These are phyloP conservation scores for Pogonocichla stellata DNA, from an alignment of 2,113 vertebrate species.

Conservation along the genomic window DNA sequence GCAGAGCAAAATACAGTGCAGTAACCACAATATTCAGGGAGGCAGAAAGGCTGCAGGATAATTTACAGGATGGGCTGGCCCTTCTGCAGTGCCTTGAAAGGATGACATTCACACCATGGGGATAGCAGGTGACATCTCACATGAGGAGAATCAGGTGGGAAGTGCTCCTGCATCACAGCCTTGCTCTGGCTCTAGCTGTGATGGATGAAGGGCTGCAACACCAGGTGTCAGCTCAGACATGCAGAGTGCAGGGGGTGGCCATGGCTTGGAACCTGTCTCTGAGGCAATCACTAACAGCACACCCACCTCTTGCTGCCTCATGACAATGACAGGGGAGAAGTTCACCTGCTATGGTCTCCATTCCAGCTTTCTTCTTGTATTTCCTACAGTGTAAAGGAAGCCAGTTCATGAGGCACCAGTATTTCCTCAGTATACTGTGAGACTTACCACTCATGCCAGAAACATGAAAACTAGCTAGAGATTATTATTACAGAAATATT, in stretches of 20 bases:
- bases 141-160: neutral
- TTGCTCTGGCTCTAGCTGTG: neutral
- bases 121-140: neutral
- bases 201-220: neutral
- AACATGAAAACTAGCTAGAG: neutral
- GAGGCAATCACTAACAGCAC: neutral
- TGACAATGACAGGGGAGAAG: neutral
- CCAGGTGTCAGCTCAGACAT: neutral
- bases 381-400: neutral
- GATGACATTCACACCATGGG: neutral
- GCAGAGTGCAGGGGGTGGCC: accelerated
- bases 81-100: neutral
- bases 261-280: neutral
- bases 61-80: neutral
- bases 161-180: neutral
- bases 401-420: neutral
- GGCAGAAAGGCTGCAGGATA: neutral
- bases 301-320: neutral
- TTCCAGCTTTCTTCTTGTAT: neutral
- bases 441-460: neutral
- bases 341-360: neutral
- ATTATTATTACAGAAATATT: neutral
- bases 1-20: neutral
- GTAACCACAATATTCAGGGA: neutral
- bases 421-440: neutral